phyloP scores from a whole-genome alignment of 2,888 invertebrate genomes.

The Dendrolimus pini region DNA sequence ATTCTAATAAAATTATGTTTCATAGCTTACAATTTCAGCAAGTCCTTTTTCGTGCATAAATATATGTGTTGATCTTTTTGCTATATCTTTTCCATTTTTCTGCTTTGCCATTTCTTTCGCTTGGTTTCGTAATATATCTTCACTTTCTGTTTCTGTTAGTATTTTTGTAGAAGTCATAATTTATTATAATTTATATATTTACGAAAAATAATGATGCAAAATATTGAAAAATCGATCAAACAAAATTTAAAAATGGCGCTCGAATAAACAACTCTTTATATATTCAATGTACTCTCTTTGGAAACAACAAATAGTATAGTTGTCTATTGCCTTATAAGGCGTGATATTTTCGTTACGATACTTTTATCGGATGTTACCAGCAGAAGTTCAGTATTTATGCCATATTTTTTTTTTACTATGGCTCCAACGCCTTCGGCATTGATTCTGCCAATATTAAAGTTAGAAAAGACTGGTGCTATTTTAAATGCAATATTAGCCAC shows the following conservation, averaged over 20 bases:
- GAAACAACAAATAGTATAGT: not conserved
- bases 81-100: conserved; percentile 28
- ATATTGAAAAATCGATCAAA: conserved; percentile 18
- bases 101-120: conserved; percentile 50
- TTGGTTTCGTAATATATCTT: conserved; percentile 46
- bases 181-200: conserved; percentile 5
- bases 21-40: conserved; percentile 64
- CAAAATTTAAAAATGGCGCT: conserved; percentile 41
- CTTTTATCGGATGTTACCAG: too few relatives aligned
- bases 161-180: conserved; percentile 12
- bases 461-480: too few relatives aligned
- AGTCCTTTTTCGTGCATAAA: conserved; percentile 78
- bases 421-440: too few relatives aligned
- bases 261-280: conserved; percentile 4
- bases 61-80: conserved; percentile 60
- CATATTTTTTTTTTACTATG: too few relatives aligned
- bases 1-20: too few relatives aligned
- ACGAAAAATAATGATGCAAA: conserved; percentile 7
- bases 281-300: too few relatives aligned
- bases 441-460: too few relatives aligned
- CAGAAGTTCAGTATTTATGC: too few relatives aligned
- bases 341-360: too few relatives aligned
- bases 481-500: too few relatives aligned
- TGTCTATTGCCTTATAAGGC: conserved; percentile 1
- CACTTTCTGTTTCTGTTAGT: conserved; percentile 35